Evolutionary conservation across 2,113 vertebrate species (phyloP), one percentile per base, ranked within the genome.

Genomic region (Ammodytes dubius): DNA sequence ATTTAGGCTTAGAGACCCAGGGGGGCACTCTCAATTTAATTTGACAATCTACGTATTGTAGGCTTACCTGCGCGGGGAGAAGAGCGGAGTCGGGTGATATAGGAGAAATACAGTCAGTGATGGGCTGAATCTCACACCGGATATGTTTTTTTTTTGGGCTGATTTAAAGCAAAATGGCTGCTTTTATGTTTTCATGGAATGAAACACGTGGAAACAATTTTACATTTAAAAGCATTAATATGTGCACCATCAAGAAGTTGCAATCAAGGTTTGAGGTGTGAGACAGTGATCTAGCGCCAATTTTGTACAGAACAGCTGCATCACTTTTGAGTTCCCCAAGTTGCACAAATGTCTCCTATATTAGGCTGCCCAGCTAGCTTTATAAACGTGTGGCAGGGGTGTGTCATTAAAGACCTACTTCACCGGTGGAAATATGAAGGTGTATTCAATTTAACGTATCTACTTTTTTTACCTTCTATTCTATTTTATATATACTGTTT

Each of bases 1-100:
- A 85, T 89, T 88, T 70, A 67, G 81, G 78, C 78, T 27, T 79
- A 63, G 52, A 73, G 60, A 72, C 68, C 78, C 81, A 74, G 45
- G 1, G 27, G 43, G 83, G 79, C 63, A 35, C 47, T 45, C 75
- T 78, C 7, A n/a, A 78, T 77, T 88, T 75, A 83, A 70, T 77
- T 45, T 4, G 57, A 65, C 39, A 43, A 2, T 74, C 74, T 70
- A 27, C 2, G 27, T 27, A 64, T 73, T 78, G 81, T 77, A 49
- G 52, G 57, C 56, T n/a, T 57, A 76, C 66, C 81, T 83, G 50
- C 10, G n/a, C 4, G 70, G 56, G 4, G 40, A 15, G n/a, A 61
- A 40, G n/a, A 17, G 52, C 46, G 15, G 67, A 70, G 46, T 60
- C n/a, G 11, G 12, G 11, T 4, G 42, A 54, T 11, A 54, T 11